A percentile compares a stretch with the other conserved stretches of the same genome.
These are phyloP conservation scores for Yponomeuta evonymella DNA, from an alignment of 2,888 invertebrate species.

Conservation along the genomic window DNA sequence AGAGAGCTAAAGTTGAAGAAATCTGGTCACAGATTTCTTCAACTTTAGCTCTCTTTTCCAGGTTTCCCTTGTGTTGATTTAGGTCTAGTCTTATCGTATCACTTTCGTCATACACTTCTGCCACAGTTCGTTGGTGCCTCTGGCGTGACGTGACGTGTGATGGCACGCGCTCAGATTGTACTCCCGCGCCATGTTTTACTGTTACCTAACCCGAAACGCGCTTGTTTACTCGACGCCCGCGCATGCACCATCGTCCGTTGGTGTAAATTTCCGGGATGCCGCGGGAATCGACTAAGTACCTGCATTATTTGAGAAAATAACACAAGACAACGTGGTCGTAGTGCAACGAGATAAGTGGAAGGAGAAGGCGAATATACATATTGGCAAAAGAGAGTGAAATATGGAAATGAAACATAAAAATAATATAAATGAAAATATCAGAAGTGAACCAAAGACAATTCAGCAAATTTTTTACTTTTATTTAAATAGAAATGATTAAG, in stretches of 20 bases:
- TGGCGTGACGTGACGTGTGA: neutral
- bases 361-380: too few species aligned
- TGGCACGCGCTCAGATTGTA: constrained; percentile 4
- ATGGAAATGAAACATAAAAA: too few species aligned
- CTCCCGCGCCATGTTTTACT: neutral
- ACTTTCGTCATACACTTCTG: neutral
- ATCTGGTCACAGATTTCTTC: too few species aligned
- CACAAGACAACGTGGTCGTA: neutral
- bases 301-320: neutral
- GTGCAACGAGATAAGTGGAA: too few species aligned
- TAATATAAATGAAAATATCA: too few species aligned
- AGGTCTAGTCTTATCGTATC: neutral
- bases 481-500: too few species aligned
- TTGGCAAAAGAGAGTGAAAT: too few species aligned
- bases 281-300: neutral
- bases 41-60: too few species aligned
- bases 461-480: too few species aligned
- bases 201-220: neutral
- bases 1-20: too few species aligned
- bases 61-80: too few species aligned
- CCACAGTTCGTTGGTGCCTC: neutral
- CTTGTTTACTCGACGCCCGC: neutral
- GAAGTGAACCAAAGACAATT: too few species aligned
- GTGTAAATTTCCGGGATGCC: neutral
- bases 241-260: neutral